Percentiles rank a stretch among this genome's conserved stretches.
These are phyloP conservation scores for Gobio occitaniae DNA, from an alignment of 2,797 vertebrate species.

Conservation along the genomic window DNA sequence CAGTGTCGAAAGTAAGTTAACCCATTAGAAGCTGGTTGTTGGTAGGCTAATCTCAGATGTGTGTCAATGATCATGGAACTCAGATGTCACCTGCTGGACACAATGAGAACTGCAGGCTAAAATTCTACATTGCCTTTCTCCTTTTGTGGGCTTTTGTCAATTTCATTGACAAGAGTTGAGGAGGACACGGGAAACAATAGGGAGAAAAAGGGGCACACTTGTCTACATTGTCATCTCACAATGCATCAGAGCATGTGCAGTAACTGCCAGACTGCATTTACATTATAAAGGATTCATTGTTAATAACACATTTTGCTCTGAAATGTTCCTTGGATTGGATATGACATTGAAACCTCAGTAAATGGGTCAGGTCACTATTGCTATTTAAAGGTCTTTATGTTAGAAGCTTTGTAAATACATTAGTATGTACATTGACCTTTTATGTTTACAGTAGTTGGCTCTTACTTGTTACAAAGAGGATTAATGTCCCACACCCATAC, in stretches of 20 bases:
- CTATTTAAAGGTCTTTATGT: conserved; percentile 12
- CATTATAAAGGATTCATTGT: neutral
- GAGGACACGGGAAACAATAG: neutral
- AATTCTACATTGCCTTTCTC: neutral
- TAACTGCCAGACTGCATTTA: neutral
- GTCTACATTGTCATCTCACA: neutral
- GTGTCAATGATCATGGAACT: conserved; percentile 61
- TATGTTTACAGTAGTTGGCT: conserved; percentile 1
- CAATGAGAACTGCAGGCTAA: neutral
- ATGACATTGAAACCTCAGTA: conserved; percentile 1
- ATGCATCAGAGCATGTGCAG: neutral
- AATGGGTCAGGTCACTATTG: neutral
- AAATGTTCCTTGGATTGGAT: neutral
- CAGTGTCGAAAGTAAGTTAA: conserved; percentile 30
- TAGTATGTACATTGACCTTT: neutral
- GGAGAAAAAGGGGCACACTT: neutral
- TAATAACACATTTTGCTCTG: neutral
- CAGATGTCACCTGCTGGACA: conserved; percentile 73
- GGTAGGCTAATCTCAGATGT: neutral
- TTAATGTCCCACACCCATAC: neutral
- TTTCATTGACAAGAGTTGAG: neutral
- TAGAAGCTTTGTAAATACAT: conserved; percentile 9
- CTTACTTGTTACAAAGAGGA: conserved; percentile 4
- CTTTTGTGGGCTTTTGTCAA: neutral
- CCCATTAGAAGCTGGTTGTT: conserved; percentile 35